phyloP scores from a whole-genome alignment of 1,140 invertebrate species.

The Bicyclus anynana region DNA sequence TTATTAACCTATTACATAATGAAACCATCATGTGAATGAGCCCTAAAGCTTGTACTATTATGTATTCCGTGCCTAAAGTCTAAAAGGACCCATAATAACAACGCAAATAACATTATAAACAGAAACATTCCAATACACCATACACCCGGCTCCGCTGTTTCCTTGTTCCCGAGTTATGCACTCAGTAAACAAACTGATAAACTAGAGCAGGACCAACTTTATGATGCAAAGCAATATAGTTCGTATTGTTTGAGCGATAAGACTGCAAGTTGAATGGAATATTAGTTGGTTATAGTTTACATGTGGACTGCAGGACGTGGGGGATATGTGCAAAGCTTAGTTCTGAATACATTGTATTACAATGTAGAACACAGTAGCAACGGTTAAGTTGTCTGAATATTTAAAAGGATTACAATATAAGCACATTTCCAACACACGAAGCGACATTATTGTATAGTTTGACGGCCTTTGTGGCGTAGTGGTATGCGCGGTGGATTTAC shows the following conservation, averaged over 20 bases:
- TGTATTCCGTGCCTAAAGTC: neutral
- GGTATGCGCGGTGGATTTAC: too few species aligned
- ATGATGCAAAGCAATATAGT: neutral
- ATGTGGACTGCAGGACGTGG: neutral
- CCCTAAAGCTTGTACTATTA: too few species aligned
- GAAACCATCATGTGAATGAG: too few species aligned
- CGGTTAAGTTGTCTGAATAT: neutral
- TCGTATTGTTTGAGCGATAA: neutral
- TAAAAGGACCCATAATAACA: neutral
- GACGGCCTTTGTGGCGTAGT: too few species aligned
- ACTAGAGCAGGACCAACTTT: neutral
- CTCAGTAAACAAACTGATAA: slow-evolving; percentile 14
- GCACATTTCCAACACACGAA: too few species aligned
- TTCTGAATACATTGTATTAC: neutral
- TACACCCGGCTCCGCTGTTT: slow-evolving; percentile 5
- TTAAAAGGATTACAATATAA: neutral
- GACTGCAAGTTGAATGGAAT: neutral
- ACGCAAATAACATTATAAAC: neutral
- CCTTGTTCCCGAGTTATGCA: slow-evolving; percentile 10
- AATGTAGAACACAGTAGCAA: neutral
- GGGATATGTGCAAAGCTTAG: neutral
- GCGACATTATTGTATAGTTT: too few species aligned
- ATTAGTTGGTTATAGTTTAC: neutral
- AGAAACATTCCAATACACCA: slow-evolving; percentile 1
- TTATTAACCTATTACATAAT: too few species aligned